A percentile compares a stretch with the other conserved stretches of the same genome.
phyloP scores from a whole-genome alignment of 2,888 invertebrate genomes.

The Lepidochrysops patricia region DNA sequence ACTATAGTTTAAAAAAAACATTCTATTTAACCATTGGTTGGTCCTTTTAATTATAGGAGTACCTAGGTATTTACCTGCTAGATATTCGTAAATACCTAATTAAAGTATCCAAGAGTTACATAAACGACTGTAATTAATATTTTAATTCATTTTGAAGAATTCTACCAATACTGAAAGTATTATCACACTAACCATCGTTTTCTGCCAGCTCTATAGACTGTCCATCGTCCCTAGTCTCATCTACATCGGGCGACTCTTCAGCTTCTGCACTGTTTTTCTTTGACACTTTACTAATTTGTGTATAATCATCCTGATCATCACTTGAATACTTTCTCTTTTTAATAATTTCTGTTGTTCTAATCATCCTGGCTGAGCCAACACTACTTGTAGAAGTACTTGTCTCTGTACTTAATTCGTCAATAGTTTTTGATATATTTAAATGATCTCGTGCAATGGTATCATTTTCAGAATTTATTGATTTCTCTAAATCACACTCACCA shows the following conservation, averaged over 20 bases:
- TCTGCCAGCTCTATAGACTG: not conserved
- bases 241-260: not conserved
- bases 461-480: not conserved
- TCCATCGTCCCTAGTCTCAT: not conserved
- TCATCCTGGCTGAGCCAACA: not conserved
- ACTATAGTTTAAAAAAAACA: too few species aligned
- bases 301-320: not conserved
- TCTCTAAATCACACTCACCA: not conserved
- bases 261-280: not conserved
- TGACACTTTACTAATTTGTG: not conserved
- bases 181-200: conserved; percentile 10
- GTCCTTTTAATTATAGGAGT: too few species aligned
- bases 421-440: not conserved
- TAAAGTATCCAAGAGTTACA: too few species aligned
- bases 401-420: not conserved
- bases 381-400: not conserved
- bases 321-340: not conserved
- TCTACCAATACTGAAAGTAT: too few species aligned
- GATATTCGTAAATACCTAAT: too few species aligned
- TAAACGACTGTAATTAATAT: too few species aligned
- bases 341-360: not conserved
- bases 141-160: too few species aligned
- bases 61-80: too few species aligned
- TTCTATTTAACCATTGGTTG: too few species aligned
- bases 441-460: not conserved